These are phyloP conservation scores for Euura lappo DNA, from an alignment of 1,140 invertebrate species.

Conservation along the genomic window DNA sequence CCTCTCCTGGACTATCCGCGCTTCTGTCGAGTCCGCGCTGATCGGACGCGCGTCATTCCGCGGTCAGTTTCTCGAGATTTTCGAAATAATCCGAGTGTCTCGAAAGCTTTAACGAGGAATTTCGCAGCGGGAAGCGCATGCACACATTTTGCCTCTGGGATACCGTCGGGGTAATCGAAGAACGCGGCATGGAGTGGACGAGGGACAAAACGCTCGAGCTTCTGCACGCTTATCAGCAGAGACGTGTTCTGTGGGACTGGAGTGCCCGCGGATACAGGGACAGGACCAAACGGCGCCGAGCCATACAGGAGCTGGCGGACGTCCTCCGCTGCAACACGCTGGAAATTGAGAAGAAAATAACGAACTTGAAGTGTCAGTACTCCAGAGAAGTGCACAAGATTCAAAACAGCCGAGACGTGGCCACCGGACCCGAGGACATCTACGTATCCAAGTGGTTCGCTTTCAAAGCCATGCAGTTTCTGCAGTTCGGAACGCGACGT, in stretches of 20 bases:
- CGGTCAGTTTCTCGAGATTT: too few species aligned
- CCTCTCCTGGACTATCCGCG: too few species aligned
- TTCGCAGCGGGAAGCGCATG: neutral
- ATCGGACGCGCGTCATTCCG: too few species aligned
- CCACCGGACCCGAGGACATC: slow-evolving; percentile 36
- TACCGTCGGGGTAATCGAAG: neutral
- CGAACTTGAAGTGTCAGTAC: slow-evolving; percentile 60
- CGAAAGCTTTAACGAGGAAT: too few species aligned
- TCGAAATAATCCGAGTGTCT: too few species aligned
- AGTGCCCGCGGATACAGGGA: slow-evolving; percentile 58
- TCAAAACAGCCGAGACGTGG: slow-evolving; percentile 38
- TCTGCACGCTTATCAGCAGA: slow-evolving; percentile 57
- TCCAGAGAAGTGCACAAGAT: slow-evolving; percentile 59
- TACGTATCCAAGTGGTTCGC: slow-evolving; percentile 48
- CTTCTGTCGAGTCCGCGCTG: too few species aligned
- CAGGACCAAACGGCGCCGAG: slow-evolving; percentile 53
- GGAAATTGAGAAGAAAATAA: slow-evolving; percentile 61
- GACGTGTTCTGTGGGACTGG: slow-evolving; percentile 60
- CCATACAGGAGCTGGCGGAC: slow-evolving; percentile 58
- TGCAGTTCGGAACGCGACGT: slow-evolving; percentile 41
- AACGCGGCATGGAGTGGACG: slow-evolving; percentile 61
- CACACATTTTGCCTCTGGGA: neutral
- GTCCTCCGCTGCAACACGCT: slow-evolving; percentile 57
- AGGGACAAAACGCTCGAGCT: slow-evolving; percentile 57
- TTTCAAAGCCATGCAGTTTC: slow-evolving; percentile 45